Evolutionary conservation across 2,888 invertebrate genomes (phyloP), one percentile per base, ranked within the genome.

Genomic region (Listrodromus nycthemerus): DNA sequence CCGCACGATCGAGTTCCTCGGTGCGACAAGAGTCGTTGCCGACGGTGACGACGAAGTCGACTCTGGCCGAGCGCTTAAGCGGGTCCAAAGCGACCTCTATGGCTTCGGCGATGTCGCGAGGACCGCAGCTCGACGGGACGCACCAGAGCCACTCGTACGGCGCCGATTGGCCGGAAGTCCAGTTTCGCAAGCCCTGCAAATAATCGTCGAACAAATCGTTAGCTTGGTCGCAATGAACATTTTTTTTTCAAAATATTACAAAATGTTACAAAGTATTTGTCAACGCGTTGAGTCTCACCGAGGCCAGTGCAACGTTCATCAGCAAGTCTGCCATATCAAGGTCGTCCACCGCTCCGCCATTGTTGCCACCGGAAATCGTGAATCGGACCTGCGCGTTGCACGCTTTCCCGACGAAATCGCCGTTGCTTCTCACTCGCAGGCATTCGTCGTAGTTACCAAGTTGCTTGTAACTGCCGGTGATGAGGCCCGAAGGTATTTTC

Each of bases 361-460:
- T 77, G 8, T 69, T 27, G 24, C 71, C 78, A 21, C 81, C 76
- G 13, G 79, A 69, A 65, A 92, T 87, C 76, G 93, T 88, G 45
- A 95, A 91, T 63, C 91, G 92, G 37, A 95, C 93, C 86, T 95
- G 95, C 0, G 95, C 95, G 13, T 96, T 94, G 91, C 96, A 97
- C 90, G 96, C 96, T 91, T 96, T 96, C 0, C 95, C 96, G 67
- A 94, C 91, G 55, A 96, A 94, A 1, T 92, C 91, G 67, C 94
- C 93, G 41, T 92, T 92, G 48, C 94, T 94, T 1, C 92, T 94
- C 24, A 93, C 91, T 58, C 91, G 87, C 16, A 96, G 93, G 88
- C 97, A 97, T 92, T 97, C 96, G 91, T 97, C 97, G 90, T 96
- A 97, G 93, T 97, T 96, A 0, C 97, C 97, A 83, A 97, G 93